Percentiles rank a stretch among this genome's conserved stretches.
Evolutionary conservation across 2,797 vertebrate species (phyloP).

Genomic region (Natrix natrix): DNA sequence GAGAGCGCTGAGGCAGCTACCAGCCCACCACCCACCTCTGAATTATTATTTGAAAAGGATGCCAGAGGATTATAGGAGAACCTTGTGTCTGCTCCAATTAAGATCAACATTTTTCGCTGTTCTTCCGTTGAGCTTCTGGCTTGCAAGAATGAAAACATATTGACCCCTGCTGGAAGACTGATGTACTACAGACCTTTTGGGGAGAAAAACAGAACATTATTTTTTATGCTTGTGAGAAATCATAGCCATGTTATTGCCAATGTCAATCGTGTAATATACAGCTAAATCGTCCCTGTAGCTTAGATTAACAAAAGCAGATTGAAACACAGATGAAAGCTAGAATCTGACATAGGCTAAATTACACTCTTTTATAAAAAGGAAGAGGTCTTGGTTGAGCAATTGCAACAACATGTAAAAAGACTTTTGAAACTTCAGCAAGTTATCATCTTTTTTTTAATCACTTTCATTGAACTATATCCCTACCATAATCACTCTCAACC

Average conservation of each 20-base stretch:
- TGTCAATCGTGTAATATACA: not conserved
- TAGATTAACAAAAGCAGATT: not conserved
- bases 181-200: slow-evolving; percentile 40
- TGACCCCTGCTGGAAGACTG: slow-evolving; percentile 73
- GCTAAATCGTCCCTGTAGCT: not conserved
- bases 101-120: slow-evolving; percentile 68
- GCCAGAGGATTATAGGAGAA: slow-evolving; percentile 76
- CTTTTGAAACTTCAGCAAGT: not conserved
- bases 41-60: slow-evolving; percentile 76
- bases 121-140: slow-evolving; percentile 46
- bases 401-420: not conserved
- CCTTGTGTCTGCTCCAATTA: slow-evolving; percentile 77
- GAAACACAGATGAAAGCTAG: not conserved
- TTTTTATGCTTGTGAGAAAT: not conserved
- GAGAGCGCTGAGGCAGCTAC: slow-evolving; percentile 63
- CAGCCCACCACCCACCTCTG: slow-evolving; percentile 76
- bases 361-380: not conserved
- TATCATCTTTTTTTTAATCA: not conserved
- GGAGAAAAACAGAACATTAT: not conserved
- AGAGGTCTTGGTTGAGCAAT: not conserved
- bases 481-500: not conserved
- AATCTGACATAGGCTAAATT: not conserved
- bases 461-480: not conserved
- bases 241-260: not conserved
- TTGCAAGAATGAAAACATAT: slow-evolving; percentile 68